These are phyloP conservation scores for Tokudaia muenninki DNA, from an alignment of 2,797 vertebrate species.

Conservation along the genomic window DNA sequence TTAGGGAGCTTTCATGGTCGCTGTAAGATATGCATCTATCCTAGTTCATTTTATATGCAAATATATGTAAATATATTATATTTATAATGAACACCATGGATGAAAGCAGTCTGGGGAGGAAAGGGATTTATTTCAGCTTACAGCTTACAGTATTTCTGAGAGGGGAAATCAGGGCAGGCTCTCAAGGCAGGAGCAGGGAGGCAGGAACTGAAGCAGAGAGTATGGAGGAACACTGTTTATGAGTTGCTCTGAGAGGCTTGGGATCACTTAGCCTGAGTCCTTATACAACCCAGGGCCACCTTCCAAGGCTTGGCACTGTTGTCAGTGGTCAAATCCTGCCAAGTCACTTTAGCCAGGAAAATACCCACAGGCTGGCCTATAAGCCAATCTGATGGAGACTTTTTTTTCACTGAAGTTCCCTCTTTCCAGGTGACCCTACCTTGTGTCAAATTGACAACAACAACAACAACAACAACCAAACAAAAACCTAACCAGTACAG, in stretches of 20 bases:
- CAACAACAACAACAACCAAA: neutral
- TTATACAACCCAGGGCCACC: neutral
- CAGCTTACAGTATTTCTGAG: neutral
- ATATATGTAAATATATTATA: neutral
- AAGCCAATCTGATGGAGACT: neutral
- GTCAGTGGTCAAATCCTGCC: neutral
- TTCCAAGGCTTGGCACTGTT: neutral
- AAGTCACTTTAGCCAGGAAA: neutral
- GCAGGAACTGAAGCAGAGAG: neutral
- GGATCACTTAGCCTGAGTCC: neutral
- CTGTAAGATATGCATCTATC: neutral
- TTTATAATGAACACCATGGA: neutral
- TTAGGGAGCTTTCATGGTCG: neutral
- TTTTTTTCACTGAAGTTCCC: neutral
- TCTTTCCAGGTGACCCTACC: neutral
- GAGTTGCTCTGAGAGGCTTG: neutral
- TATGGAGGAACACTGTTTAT: neutral
- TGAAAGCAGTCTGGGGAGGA: neutral
- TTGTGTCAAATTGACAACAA: neutral
- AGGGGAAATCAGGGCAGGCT: neutral
- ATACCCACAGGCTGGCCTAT: neutral
- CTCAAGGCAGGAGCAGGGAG: neutral
- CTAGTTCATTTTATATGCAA: neutral
- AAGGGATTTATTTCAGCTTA: neutral
- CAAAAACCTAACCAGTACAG: neutral